phyloP scores from a whole-genome alignment of 2,113 vertebrate species.

The Muntiacus reevesi region DNA sequence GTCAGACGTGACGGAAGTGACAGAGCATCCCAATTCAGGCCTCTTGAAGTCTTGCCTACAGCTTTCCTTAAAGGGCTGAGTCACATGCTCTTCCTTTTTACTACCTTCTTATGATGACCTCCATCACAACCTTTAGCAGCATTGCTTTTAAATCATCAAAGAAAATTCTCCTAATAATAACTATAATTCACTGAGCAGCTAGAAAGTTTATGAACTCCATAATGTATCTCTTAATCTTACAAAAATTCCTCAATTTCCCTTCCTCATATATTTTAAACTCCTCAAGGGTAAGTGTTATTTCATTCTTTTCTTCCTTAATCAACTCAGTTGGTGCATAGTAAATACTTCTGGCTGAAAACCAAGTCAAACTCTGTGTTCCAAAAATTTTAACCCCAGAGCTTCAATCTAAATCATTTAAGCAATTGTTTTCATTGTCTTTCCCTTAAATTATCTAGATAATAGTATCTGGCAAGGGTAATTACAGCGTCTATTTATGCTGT shows the following conservation, averaged over 20 bases:
- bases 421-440: background rate
- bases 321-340: background rate
- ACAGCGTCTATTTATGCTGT: background rate
- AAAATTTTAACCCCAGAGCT: background rate
- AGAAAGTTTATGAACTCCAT: background rate
- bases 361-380: background rate
- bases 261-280: background rate
- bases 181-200: background rate
- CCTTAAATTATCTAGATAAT: slow-evolving; percentile 30
- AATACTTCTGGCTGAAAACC: background rate
- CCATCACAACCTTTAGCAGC: background rate
- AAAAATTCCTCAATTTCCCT: background rate
- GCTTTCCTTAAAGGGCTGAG: background rate
- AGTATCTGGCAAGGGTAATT: background rate
- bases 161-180: background rate
- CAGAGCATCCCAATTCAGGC: background rate
- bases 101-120: background rate
- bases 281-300: background rate
- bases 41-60: background rate
- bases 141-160: background rate
- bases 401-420: background rate
- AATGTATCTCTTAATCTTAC: background rate
- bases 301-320: background rate
- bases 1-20: background rate
- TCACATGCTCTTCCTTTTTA: background rate